Evolutionary conservation across 1,140 invertebrate species (phyloP).

Genomic region (Aphelinus atriplicis): DNA sequence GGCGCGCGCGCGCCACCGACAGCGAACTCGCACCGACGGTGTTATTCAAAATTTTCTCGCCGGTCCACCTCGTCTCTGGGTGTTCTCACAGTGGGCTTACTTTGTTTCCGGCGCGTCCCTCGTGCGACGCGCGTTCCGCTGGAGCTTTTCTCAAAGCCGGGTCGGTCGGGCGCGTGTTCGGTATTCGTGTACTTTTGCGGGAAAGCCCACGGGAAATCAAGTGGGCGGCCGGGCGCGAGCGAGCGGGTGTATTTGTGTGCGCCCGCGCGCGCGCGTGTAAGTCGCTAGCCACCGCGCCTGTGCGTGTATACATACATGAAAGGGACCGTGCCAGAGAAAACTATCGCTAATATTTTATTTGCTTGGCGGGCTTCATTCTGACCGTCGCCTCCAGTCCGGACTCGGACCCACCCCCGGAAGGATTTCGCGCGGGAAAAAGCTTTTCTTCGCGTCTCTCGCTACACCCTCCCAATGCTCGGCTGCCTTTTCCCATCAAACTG

Average conservation of each 20-base stretch:
- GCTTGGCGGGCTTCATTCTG: conserved; percentile 13
- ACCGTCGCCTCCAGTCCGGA: too few species aligned
- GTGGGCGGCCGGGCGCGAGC: conserved; percentile 39
- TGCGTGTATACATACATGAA: background rate
- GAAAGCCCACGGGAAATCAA: conserved; percentile 58
- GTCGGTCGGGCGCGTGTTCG: background rate
- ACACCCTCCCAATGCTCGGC: too few species aligned
- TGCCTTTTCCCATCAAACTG: too few species aligned
- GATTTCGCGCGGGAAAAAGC: too few species aligned
- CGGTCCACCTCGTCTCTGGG: too few species aligned
- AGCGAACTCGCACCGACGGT: too few species aligned
- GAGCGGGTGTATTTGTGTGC: conserved; percentile 19
- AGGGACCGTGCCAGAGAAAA: conserved; percentile 35
- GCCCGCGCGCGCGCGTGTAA: conserved; percentile 11
- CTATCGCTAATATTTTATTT: conserved; percentile 54
- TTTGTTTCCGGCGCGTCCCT: too few species aligned
- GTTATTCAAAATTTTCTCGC: too few species aligned
- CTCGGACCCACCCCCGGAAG: too few species aligned
- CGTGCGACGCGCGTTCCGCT: background rate
- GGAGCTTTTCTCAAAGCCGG: conserved; percentile 37
- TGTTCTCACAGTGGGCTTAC: too few species aligned
- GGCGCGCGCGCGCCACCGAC: too few species aligned
- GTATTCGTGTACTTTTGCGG: conserved; percentile 27
- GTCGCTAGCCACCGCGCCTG: background rate
- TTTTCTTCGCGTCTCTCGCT: too few species aligned